phyloP scores from a whole-genome alignment of 1,140 invertebrate species.

The Yoshiicerus persimilis region DNA sequence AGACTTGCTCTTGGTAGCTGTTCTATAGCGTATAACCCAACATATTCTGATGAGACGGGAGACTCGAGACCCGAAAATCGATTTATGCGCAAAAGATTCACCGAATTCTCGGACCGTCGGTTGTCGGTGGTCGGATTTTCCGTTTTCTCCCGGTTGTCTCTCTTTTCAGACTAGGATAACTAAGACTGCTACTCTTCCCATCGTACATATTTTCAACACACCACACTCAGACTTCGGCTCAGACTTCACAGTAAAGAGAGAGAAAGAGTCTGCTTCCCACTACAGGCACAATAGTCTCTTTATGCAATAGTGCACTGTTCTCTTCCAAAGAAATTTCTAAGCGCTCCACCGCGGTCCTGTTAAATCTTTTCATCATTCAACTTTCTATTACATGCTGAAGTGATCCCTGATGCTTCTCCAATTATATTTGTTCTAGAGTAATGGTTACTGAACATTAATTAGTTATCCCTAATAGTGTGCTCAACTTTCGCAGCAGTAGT shows the following conservation, averaged over 20 bases:
- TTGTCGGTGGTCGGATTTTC: slow-evolving; percentile 24
- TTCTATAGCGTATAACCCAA: neutral
- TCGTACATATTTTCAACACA: neutral
- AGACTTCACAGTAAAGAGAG: neutral
- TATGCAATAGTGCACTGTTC: neutral
- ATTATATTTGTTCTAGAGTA: neutral
- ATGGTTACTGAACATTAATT: neutral
- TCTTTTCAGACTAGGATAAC: neutral
- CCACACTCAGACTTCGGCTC: no score
- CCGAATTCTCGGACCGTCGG: slow-evolving; percentile 38
- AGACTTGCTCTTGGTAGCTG: neutral
- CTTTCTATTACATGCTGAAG: neutral
- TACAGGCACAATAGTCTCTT: neutral
- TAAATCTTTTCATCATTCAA: slow-evolving; percentile 7
- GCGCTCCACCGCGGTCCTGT: neutral
- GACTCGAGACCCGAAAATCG: slow-evolving; percentile 41
- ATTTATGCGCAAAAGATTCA: slow-evolving; percentile 50
- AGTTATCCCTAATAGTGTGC: neutral
- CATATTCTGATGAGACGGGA: neutral
- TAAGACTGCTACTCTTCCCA: neutral
- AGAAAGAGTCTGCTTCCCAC: neutral
- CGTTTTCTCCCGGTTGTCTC: slow-evolving; percentile 12
- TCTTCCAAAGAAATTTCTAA: neutral
- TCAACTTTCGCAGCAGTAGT: no score
- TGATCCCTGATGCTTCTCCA: neutral